phyloP scores from a whole-genome alignment of 2,888 invertebrate species.

The Blomia tropicalis region DNA sequence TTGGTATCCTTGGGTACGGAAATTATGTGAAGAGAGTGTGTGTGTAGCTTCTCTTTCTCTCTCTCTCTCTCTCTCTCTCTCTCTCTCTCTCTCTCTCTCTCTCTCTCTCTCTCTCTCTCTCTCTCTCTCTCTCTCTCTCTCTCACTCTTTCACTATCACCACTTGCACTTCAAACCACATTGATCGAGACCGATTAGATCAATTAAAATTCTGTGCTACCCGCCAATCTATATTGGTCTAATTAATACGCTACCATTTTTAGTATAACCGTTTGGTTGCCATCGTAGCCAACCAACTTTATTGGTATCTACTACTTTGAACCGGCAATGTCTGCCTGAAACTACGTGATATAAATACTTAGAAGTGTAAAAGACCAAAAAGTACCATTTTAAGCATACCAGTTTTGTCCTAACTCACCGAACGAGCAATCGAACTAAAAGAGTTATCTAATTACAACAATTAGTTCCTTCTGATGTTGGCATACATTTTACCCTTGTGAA shows the following conservation, averaged over 20 bases:
- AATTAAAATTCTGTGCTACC: conserved; percentile 2
- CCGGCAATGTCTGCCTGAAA: background rate
- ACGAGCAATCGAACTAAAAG: background rate
- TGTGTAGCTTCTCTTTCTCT: no score
- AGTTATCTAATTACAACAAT: conserved; percentile 13
- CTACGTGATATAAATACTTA: conserved; percentile 13
- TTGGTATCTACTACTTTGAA: background rate
- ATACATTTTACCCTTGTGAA: background rate
- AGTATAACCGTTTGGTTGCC: background rate
- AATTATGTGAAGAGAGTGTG: no score
- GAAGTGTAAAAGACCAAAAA: background rate
- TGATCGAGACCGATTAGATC: background rate
- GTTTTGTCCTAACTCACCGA: background rate
- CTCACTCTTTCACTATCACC: no score
- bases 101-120: no score
- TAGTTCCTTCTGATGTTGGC: conserved; percentile 7
- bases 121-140: no score
- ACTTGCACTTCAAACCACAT: conserved; percentile 4
- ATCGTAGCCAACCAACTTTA: background rate
- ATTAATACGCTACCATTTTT: background rate
- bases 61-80: no score
- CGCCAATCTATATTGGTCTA: conserved; percentile 5
- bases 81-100: no score
- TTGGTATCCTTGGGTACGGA: no score
- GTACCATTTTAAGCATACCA: background rate